Base-by-base conservation (phyloP, 2,113 vertebrate genomes). In the Paraplagusia blochii region DNA sequence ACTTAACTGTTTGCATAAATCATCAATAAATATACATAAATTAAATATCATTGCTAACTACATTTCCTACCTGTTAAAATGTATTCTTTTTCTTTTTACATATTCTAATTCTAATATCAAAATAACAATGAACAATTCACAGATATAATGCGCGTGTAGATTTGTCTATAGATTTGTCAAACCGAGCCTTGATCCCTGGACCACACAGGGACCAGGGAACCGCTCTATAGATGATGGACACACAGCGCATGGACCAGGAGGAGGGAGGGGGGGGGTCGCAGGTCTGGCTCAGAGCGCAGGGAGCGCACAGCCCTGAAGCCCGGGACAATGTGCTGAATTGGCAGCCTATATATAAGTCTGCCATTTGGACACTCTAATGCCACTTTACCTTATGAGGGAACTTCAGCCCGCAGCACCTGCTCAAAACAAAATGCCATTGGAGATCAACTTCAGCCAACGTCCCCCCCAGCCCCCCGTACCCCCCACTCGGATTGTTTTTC, bases 371-470 rank as follows among this genome's bases (percentile, higher is more conserved):
- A 81, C 90, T 87, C 92, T 90, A 91, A 92, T 94, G 94, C 94
- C 94, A 94, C 92, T 94, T 95, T 96, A 95, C 95, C 95, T 96
- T 97, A 97, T 95, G 95, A 95, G 95, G 95, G 92, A 95, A 94
- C 91, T 90, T 93, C 91, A 90, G 91, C 90, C 88, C 58, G 78
- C 87, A 95, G 92, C 94, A 96, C 95, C 95, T 96, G 94, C 94
- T 94, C 90, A 90, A 94, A 94, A 95, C 94, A 96, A 94, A 94
- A 97, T 97, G 90, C 94, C 94, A 94, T 84, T 87, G 86, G 70
- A 92, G 93, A 93, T 94, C 93, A 93, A 87, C 93, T 95, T 93
- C 91, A 63, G 60, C 52, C 47, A 40, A 39, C 61, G 53, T 60
- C 77, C 58, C 86, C 18, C 35, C 11, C 1, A 9, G n/a, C n/a